Conservation (phyloP, 2,797 vertebrate species). For the Euphonia xanthogaster region DNA sequence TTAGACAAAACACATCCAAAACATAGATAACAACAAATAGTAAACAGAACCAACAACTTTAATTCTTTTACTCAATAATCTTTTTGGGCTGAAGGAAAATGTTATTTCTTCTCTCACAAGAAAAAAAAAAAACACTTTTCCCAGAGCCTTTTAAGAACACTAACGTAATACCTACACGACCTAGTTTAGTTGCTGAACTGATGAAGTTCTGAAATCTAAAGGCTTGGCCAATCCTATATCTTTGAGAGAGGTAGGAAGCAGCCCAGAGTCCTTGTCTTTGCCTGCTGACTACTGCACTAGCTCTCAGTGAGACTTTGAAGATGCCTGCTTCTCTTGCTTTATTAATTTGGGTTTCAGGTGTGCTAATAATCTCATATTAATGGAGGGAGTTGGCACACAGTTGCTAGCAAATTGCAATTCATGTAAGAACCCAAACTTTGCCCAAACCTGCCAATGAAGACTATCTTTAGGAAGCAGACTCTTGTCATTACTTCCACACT, state of each 20-base stretch:
- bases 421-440: background rate
- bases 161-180: rapidly evolving
- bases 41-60: background rate
- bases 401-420: background rate
- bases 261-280: background rate
- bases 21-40: background rate
- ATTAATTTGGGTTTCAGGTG: background rate
- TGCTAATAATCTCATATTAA: background rate
- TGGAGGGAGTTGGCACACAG: background rate
- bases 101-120: background rate
- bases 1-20: background rate
- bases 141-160: background rate
- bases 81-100: background rate
- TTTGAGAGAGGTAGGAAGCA: background rate
- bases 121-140: background rate
- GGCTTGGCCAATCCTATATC: background rate
- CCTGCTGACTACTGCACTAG: background rate
- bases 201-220: background rate
- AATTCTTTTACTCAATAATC: background rate
- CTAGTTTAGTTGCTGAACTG: background rate
- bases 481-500: background rate
- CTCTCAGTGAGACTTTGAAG: background rate
- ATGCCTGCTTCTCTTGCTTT: background rate
- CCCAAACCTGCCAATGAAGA: background rate
- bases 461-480: background rate